Percentiles rank a stretch among this genome's conserved stretches.
Conservation (phyloP, 2,797 vertebrate genomes). For the Austrolebias charrua region DNA sequence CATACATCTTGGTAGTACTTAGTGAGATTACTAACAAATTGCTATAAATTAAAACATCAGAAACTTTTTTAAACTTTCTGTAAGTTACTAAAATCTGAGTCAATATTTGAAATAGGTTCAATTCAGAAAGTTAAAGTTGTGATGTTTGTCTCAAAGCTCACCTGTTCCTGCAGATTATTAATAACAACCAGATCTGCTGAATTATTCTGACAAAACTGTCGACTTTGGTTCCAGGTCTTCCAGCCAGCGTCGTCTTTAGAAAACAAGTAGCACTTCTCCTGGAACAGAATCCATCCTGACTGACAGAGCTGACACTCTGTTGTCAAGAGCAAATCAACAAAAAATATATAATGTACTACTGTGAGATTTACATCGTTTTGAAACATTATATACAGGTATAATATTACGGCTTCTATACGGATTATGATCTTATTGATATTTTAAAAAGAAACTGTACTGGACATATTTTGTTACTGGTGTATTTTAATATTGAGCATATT, state of each 20-base stretch:
- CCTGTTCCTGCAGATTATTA: conserved; percentile 59
- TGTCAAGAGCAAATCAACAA: not conserved
- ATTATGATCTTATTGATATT: no score
- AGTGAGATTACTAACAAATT: conserved; percentile 50
- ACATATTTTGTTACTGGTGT: no score
- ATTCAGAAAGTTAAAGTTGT: no score
- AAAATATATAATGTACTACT: not conserved
- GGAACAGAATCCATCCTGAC: conserved; percentile 48
- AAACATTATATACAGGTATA: no score
- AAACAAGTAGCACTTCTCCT: conserved; percentile 68
- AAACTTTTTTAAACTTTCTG: not conserved
- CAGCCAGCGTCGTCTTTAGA: fast-evolving
- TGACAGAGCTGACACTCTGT: conserved; percentile 52
- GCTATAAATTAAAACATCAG: conserved; percentile 41
- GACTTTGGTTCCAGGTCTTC: not conserved
- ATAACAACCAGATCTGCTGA: conserved; percentile 49
- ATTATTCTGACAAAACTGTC: fast-evolving
- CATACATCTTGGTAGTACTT: fast-evolving
- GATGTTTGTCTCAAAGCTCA: conserved; percentile 1
- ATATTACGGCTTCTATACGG: no score
- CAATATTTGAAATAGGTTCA: not conserved
- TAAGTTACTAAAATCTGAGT: no score
- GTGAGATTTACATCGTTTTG: no score
- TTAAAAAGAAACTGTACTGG: no score
- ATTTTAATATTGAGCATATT: no score